Conservation (phyloP, 2,888 invertebrate genomes). For the Cinara cedri region DNA sequence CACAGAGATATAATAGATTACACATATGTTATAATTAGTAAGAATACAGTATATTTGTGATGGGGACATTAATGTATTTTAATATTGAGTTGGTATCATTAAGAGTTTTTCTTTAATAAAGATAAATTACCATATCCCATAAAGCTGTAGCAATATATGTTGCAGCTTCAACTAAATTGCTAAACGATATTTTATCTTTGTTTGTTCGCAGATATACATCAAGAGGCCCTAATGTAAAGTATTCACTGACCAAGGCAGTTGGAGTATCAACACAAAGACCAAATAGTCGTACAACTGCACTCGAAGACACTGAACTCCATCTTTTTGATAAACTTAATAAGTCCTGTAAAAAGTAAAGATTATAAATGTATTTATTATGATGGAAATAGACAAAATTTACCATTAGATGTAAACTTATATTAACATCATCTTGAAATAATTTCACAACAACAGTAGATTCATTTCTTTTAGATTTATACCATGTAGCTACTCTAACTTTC, state of each 20-base stretch:
- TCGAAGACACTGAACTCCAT: conserved; percentile 80
- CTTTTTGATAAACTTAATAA: conserved; percentile 78
- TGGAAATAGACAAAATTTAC: conserved; percentile 43
- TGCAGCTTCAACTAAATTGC: conserved; percentile 82
- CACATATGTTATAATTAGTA: no score
- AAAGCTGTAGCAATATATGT: conserved; percentile 82
- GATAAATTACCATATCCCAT: conserved; percentile 75
- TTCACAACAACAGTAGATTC: conserved; percentile 51
- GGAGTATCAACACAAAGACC: conserved; percentile 79
- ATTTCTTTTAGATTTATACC: conserved; percentile 50
- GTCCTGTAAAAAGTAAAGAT: conserved; percentile 67
- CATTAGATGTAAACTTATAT: conserved; percentile 50
- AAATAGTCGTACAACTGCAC: conserved; percentile 76
- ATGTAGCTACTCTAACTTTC: conserved; percentile 52
- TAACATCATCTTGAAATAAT: conserved; percentile 53
- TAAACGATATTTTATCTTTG: conserved; percentile 61
- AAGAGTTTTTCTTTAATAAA: not conserved
- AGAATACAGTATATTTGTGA: no score
- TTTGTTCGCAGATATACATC: conserved; percentile 72
- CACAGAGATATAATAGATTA: not conserved
- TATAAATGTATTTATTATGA: not conserved
- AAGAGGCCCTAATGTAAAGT: conserved; percentile 78
- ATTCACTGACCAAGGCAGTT: conserved; percentile 82
- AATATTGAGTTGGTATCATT: no score
- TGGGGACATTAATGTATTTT: no score